These are phyloP conservation scores for Hypotaenidia okinawae DNA, from an alignment of 2,797 vertebrate genomes.

Conservation along the genomic window DNA sequence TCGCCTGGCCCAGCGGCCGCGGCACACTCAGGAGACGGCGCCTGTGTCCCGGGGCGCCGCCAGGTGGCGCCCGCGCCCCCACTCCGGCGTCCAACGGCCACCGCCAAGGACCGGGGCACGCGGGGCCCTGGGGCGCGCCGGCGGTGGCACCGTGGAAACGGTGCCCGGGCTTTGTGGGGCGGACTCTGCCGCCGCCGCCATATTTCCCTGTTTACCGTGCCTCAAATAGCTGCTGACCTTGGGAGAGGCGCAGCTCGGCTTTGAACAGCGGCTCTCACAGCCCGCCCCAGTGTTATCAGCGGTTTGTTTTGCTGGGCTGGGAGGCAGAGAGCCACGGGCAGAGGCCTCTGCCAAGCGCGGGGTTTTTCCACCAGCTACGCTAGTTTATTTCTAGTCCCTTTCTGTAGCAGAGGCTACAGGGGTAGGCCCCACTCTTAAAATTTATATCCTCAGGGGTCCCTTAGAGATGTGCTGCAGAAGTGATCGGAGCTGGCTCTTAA, in stretches of 20 bases:
- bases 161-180: not conserved
- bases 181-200: not conserved
- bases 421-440: not conserved
- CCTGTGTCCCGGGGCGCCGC: not conserved
- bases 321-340: not conserved
- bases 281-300: constrained; percentile 9
- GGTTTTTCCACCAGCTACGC: constrained; percentile 25
- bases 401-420: not conserved
- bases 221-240: constrained; percentile 56
- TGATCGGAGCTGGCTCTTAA: not conserved
- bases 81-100: not conserved
- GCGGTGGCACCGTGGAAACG: not conserved
- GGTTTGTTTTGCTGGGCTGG: constrained; percentile 44
- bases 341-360: not conserved
- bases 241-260: not conserved
- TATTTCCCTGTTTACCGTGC: constrained; percentile 26
- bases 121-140: not conserved
- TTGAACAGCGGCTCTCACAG: not conserved
- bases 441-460: not conserved
- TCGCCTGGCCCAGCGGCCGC: rapidly evolving
- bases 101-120: not conserved
- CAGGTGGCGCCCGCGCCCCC: not conserved
- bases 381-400: not conserved
- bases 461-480: not conserved
- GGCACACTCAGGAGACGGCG: rapidly evolving